Conservation (phyloP, 35 echinoderm and acorn worm species). For the Heliocidaris tuberculata region DNA sequence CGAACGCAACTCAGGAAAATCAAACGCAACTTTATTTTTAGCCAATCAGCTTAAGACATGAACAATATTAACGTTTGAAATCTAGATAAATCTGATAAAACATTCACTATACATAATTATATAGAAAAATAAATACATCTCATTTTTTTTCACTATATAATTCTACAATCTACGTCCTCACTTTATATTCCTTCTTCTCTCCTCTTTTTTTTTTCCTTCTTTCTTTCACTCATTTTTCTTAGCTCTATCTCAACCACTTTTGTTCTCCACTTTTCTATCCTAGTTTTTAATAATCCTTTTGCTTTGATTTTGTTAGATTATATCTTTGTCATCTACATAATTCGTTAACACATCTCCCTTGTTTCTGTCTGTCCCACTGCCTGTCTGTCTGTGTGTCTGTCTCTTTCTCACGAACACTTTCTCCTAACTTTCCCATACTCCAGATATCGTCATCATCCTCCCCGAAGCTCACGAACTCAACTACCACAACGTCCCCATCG, state of each 20-base stretch:
- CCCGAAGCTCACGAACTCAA: not conserved
- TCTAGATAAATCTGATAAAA: no score
- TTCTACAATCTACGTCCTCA: not conserved
- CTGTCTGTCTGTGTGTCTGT: not conserved
- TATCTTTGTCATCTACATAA: not conserved
- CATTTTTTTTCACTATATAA: no score
- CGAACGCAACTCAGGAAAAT: no score
- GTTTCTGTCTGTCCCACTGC: not conserved
- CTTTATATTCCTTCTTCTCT: not conserved
- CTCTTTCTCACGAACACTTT: not conserved
- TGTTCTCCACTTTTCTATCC: no score
- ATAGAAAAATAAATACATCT: no score
- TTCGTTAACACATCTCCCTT: no score
- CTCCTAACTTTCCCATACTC: not conserved
- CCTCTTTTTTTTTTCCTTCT: not conserved
- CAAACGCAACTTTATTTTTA: no score
- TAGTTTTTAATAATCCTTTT: no score
- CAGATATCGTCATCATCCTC: conserved; percentile 36
- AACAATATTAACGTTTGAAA: no score
- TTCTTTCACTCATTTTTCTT: not conserved
- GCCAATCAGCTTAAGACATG: no score
- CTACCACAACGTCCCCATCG: conserved; percentile 27
- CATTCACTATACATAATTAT: no score
- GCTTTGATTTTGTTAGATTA: no score
- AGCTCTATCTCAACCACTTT: not conserved